Conservation (phyloP, 2,113 vertebrate genomes). For the Oostethus manadensis region DNA sequence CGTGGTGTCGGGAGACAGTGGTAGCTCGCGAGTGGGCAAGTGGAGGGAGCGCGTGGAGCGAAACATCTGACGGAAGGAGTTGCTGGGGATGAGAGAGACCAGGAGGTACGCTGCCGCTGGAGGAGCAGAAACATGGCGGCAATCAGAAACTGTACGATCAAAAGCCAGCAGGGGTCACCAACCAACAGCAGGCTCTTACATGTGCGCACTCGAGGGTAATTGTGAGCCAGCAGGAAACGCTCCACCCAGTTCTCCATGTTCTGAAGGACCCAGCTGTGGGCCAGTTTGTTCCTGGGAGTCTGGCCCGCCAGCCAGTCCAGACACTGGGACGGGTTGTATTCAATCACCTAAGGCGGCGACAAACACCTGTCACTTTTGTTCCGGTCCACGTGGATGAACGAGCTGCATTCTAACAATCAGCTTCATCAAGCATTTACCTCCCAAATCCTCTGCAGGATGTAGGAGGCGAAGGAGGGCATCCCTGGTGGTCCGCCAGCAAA, state of each 20-base stretch:
- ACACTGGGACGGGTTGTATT: constrained; percentile 98
- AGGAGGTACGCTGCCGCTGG: constrained; percentile 97
- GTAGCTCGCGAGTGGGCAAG: constrained; percentile 93
- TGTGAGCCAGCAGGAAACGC: constrained; percentile 95
- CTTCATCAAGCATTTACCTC: constrained; percentile 73
- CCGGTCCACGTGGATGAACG: no score
- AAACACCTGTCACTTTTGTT: background rate
- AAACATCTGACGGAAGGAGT: constrained; percentile 99
- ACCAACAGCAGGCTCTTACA: constrained; percentile 75
- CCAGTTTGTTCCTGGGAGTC: constrained; percentile 94
- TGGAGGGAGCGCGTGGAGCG: constrained; percentile 95
- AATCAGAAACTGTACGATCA: no score
- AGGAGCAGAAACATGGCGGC: background rate
- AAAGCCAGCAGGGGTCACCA: no score
- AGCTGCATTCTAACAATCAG: no score
- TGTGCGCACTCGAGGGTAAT: constrained; percentile 96
- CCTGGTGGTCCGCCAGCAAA: constrained; percentile 96
- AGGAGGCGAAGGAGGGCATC: constrained; percentile 97
- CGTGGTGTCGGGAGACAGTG: constrained; percentile 94
- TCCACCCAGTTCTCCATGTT: constrained; percentile 99
- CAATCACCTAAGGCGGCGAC: constrained; percentile 81
- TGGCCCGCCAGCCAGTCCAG: constrained; percentile 98
- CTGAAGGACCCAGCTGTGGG: constrained; percentile 98
- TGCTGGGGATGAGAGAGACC: constrained; percentile 98
- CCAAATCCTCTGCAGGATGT: constrained; percentile 99